These are phyloP conservation scores for Pollimyrus isidori DNA, from an alignment of 2,113 vertebrate species.

Conservation along the genomic window DNA sequence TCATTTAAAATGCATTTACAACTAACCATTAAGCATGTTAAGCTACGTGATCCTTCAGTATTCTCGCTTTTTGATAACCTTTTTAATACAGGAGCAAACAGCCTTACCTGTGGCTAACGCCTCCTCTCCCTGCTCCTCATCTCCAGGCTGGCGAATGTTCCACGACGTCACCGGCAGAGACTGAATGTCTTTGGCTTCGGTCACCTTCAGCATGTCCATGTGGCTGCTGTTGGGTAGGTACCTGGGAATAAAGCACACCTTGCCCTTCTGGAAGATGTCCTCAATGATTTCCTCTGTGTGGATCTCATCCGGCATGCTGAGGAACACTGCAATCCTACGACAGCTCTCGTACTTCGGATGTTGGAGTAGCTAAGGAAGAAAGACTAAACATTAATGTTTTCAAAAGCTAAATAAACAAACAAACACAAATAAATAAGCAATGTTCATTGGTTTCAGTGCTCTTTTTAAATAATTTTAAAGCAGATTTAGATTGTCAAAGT, in stretches of 20 bases:
- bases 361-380: constrained; percentile 60
- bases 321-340: constrained; percentile 75
- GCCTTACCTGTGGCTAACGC: constrained; percentile 71
- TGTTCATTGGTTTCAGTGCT: background rate
- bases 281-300: constrained; percentile 75
- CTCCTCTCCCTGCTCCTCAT: constrained; percentile 71
- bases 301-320: constrained; percentile 87
- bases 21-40: background rate
- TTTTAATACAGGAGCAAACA: background rate
- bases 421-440: no score
- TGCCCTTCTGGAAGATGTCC: constrained; percentile 71
- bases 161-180: constrained; percentile 75
- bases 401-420: background rate
- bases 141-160: constrained; percentile 80
- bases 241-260: constrained; percentile 83
- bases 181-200: constrained; percentile 67
- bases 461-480: background rate
- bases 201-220: constrained; percentile 88
- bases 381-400: background rate
- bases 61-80: background rate
- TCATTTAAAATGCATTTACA: background rate
- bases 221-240: constrained; percentile 68
- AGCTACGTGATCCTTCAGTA: background rate
- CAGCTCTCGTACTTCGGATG: constrained; percentile 73
- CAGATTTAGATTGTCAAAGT: background rate